Evolutionary conservation across 2,113 vertebrate species (phyloP).

Genomic region (Gyps fulvus): DNA sequence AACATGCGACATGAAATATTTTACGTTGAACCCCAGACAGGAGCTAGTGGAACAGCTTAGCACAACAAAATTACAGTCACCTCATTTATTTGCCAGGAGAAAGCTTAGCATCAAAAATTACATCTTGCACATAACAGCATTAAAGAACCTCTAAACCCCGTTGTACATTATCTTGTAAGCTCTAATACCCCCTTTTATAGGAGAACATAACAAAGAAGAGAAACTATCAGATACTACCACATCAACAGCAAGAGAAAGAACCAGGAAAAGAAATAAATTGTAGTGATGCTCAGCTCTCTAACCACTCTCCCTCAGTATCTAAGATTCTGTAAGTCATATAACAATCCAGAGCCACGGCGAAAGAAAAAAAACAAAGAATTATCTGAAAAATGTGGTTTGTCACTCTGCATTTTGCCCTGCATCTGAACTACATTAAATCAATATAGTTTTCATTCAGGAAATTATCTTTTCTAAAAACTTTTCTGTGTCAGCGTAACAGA

Average conservation of each 20-base stretch:
- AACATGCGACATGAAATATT: rapidly evolving
- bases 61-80: not conserved
- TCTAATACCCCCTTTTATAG: not conserved
- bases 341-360: not conserved
- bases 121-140: not conserved
- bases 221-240: not conserved
- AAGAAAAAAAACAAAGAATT: not conserved
- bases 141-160: not conserved
- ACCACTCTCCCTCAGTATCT: not conserved
- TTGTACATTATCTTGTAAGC: not conserved
- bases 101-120: not conserved
- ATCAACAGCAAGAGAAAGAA: not conserved
- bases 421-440: slow-evolving; percentile 11
- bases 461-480: not conserved
- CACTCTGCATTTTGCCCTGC: not conserved
- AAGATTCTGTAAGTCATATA: not conserved
- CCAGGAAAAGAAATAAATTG: not conserved
- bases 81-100: not conserved
- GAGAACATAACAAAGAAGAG: not conserved
- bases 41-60: not conserved
- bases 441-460: not conserved
- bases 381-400: not conserved
- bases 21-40: not conserved
- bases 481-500: not conserved
- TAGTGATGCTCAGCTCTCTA: not conserved